Evolutionary conservation across 2,888 invertebrate genomes (phyloP), one percentile per base, ranked within the genome.

Genomic region (Eupithecia inturbata): DNA sequence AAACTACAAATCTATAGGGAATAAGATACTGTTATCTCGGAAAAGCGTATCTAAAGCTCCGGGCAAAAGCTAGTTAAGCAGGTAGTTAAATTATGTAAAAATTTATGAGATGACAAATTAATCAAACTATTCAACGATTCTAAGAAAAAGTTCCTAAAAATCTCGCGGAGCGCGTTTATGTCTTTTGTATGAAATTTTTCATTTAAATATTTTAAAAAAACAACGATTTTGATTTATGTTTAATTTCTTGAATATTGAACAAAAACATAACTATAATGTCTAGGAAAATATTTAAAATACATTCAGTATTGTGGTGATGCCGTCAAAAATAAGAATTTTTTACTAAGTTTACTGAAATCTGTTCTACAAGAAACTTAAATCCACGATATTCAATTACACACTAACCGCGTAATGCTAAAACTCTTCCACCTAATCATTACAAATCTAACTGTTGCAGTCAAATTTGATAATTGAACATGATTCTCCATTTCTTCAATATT

Each of bases 91-190:
- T 53, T 22, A 53, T 53, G 22, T 53, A 22, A 22, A 53, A n/a
- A 22, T 22, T n/a, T n/a, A 10, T 53, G 10, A 22, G 10, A 22
- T 53, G 2, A 22, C 3, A 10, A 22, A 22, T 4, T 6, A 53
- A 22, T 53, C 49, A 53, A 53, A 22, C 10, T n/a, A 45, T 45
- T 45, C 6, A 45, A 45, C 19, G 19, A n/a, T 16, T 9, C 9
- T 49, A 1, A 49, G n/a, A 49, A 49, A 49, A n/a, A n/a, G n/a
- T 53, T 22, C 4, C 0, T 12, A 22, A 0, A 9, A n/a, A 63
- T 16, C 33, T 19, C 63, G 19, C n/a, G 9, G n/a, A 63, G 63
- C 63, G 63, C 63, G 63, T 63, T 63, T 33, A 63, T n/a, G 10
- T 63, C 63, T 63, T 31, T 63, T 33, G n/a, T 33, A n/a, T n/a